Base-by-base conservation (phyloP, 30 jellyfish, hydroid and myxozoan genomes). In the Pelagia noctiluca region DNA sequence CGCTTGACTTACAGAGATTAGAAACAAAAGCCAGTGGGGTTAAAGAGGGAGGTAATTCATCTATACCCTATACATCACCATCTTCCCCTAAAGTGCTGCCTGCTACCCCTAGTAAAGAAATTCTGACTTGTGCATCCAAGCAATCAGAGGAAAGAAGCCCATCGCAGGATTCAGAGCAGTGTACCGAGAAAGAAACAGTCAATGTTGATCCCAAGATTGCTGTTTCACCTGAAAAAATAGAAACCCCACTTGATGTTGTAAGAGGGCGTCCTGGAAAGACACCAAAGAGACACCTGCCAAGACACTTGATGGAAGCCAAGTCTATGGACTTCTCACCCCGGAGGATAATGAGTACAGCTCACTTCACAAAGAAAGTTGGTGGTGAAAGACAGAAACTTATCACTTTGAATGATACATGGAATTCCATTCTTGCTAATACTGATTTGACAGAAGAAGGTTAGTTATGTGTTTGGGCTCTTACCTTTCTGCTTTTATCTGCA, bases 371-470 rank as follows among this genome's bases (percentile, higher is more conserved):
- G 10, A 54, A 83, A 5, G 91, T 84, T 26, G 73, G 72, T 7
- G 75, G 24, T 10, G 97, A 90, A 52, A 82, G 82, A 71, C 73
- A 28, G 33, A 90, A 70, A 25, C 71, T 90, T 61, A 36, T 13
- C 29, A 42, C 18, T 3, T 8, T 62, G 68, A 64, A 62, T 38
- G 74, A 70, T 4, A 26, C 50, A 22, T 90, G 97, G 97, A 67
- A 63, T 30, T 46, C 64, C 7, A 62, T 73, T n/a, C 49, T 83
- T 28, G 88, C 72, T 33, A 81, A 63, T 31, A 77, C 75, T 11
- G 67, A 84, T 7, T 62, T 63, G 11, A 61, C 89, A 23, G 97
- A 90, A 57, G 89, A 90, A 74, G 92, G 97, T 90, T 42, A 1
- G 97, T 85, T n/a, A n/a, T n/a, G n/a, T n/a, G n/a, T n/a, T n/a